Evolutionary conservation across 2,888 invertebrate genomes (phyloP).

Genomic region (Apamea sordens): DNA sequence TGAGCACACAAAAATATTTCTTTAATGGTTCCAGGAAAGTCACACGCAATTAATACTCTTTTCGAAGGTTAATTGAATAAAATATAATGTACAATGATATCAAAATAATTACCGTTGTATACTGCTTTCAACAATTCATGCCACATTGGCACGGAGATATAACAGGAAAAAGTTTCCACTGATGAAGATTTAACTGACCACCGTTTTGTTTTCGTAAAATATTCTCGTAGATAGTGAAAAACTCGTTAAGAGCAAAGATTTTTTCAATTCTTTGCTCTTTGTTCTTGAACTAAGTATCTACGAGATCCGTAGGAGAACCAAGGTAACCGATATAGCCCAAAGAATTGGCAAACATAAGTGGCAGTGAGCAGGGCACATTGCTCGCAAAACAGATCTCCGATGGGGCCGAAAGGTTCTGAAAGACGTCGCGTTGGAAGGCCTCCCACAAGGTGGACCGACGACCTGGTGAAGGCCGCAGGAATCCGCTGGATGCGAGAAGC

Average conservation of each 20-base stretch:
- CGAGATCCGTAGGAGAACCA: background rate
- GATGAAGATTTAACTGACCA: background rate
- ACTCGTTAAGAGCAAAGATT: background rate
- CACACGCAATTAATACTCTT: background rate
- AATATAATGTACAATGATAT: background rate
- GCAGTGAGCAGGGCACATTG: background rate
- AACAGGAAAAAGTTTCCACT: background rate
- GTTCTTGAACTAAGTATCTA: background rate
- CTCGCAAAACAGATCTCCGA: background rate
- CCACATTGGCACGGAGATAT: background rate
- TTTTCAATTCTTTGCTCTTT: background rate
- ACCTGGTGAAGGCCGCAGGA: background rate
- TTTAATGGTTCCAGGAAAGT: conserved; percentile 1
- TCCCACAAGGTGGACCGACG: background rate
- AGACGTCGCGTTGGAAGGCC: background rate
- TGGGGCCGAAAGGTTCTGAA: background rate
- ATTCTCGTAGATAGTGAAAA: background rate
- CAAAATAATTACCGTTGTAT: background rate
- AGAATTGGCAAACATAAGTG: background rate
- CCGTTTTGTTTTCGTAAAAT: background rate
- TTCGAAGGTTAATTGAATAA: background rate
- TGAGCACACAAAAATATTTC: background rate
- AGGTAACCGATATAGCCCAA: no score
- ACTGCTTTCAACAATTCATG: background rate
- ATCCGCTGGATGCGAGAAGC: background rate